phyloP scores from a whole-genome alignment of 64 coral and sea anemone species.

The Astreopora myriophthalma region DNA sequence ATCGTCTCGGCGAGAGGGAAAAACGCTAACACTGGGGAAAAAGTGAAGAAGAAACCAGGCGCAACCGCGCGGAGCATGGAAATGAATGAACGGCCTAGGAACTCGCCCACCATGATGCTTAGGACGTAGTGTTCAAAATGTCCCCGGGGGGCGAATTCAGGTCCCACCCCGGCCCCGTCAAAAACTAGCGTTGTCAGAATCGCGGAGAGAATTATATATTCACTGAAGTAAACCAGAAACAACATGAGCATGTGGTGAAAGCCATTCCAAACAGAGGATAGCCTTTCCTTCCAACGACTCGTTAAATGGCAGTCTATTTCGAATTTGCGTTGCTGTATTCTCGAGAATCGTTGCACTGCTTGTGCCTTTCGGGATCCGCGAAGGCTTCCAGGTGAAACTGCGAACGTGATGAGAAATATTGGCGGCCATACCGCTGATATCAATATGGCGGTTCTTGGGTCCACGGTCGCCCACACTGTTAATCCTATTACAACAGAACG shows the following conservation, averaged over 20 bases:
- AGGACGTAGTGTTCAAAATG: slow-evolving; percentile 80
- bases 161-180: slow-evolving; percentile 19
- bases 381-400: slow-evolving; percentile 29
- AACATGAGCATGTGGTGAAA: slow-evolving; percentile 37
- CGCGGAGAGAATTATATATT: slow-evolving; percentile 59
- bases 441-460: slow-evolving; percentile 62
- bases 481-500: slow-evolving; percentile 39
- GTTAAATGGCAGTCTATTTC: neutral
- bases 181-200: slow-evolving; percentile 76
- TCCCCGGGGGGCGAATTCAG: slow-evolving; percentile 49
- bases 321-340: neutral
- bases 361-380: neutral
- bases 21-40: slow-evolving; percentile 29
- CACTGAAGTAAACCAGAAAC: slow-evolving; percentile 66
- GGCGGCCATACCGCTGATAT: slow-evolving; percentile 66
- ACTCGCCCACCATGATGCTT: slow-evolving; percentile 76
- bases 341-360: neutral
- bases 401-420: slow-evolving; percentile 68
- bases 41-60: slow-evolving; percentile 46
- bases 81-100: slow-evolving; percentile 79
- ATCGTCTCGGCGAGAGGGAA: slow-evolving; percentile 60
- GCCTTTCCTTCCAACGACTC: slow-evolving; percentile 24
- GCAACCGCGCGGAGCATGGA: slow-evolving; percentile 53
- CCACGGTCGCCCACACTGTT: slow-evolving; percentile 66
- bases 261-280: slow-evolving; percentile 36